These are phyloP conservation scores for Tetraneura akinire DNA, from an alignment of 1,140 invertebrate genomes.

Conservation along the genomic window DNA sequence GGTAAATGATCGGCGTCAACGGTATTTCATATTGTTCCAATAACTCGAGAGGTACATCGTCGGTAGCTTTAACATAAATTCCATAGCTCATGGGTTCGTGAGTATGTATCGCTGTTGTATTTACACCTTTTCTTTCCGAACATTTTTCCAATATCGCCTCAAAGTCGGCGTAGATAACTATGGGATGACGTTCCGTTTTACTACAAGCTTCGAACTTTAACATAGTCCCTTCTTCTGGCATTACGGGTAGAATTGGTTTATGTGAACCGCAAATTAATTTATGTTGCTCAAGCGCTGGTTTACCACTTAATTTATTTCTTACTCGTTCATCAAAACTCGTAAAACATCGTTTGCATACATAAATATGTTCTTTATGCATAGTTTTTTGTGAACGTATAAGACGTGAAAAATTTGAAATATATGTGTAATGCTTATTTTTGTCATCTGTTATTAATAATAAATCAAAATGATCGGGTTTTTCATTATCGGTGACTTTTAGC, in stretches of 20 bases:
- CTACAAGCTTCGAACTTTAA: neutral
- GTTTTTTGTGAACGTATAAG: neutral
- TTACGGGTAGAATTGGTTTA: neutral
- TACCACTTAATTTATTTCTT: neutral
- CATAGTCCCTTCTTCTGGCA: neutral
- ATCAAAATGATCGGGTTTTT: neutral
- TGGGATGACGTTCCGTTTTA: neutral
- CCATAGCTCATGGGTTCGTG: neutral
- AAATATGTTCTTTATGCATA: neutral
- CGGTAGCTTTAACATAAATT: neutral
- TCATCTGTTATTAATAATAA: neutral
- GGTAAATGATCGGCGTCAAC: neutral
- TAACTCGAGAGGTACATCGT: neutral
- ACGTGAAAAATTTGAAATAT: neutral
- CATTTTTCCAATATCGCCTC: neutral
- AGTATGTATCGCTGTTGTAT: neutral
- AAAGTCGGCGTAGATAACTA: conserved; percentile 27
- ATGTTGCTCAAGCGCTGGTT: neutral
- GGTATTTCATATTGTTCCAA: neutral
- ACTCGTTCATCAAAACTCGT: neutral
- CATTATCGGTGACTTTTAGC: neutral
- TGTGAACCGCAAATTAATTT: neutral
- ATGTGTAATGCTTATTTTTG: neutral
- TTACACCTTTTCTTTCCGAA: neutral
- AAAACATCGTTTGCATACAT: conserved; percentile 25